phyloP scores from a whole-genome alignment of 2,113 vertebrate genomes.

The Casuarius casuarius region DNA sequence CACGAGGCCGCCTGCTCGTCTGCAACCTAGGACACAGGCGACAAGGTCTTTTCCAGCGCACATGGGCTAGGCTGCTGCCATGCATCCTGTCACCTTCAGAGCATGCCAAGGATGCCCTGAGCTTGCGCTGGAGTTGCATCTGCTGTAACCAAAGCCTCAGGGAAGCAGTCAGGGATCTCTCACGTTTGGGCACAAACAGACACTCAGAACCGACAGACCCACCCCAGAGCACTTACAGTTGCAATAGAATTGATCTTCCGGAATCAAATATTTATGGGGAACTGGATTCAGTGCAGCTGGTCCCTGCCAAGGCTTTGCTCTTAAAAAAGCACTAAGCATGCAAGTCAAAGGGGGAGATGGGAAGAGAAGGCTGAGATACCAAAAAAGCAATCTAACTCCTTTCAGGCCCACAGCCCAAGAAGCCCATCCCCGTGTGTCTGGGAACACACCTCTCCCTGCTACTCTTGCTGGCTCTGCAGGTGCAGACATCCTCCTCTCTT shows the following conservation, averaged over 20 bases:
- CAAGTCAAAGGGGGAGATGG: not conserved
- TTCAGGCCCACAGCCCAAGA: not conserved
- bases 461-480: not conserved
- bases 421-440: not conserved
- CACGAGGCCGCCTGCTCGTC: not conserved
- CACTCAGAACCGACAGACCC: not conserved
- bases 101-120: not conserved
- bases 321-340: constrained; percentile 37
- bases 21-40: not conserved
- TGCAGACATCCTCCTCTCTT: not conserved
- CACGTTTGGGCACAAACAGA: not conserved
- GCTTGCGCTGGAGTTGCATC: not conserved
- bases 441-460: not conserved
- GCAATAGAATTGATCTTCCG: not conserved
- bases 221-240: not conserved
- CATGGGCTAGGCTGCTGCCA: rapidly evolving
- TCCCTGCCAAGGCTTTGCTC: not conserved
- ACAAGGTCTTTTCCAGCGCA: not conserved
- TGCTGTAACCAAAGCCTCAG: not conserved
- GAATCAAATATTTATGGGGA: constrained; percentile 47
- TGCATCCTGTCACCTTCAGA: not conserved
- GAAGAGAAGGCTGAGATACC: not conserved
- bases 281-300: not conserved
- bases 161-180: not conserved
- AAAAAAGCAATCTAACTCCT: not conserved